Conservation (phyloP, 1,140 invertebrate genomes). For the Tribolium madens region DNA sequence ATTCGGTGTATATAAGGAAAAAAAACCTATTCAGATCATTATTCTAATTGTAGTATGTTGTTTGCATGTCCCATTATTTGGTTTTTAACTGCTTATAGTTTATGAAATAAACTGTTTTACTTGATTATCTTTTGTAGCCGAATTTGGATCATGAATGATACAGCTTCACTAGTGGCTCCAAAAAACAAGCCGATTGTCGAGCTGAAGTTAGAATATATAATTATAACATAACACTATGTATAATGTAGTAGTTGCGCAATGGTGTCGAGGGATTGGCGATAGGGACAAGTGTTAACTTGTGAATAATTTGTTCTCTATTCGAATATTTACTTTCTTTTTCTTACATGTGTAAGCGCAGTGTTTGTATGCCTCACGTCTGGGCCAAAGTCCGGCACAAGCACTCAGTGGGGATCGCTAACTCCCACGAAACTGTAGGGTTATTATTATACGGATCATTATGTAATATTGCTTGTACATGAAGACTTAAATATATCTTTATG, state of each 20-base stretch:
- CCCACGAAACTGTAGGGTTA: slow-evolving; percentile 63
- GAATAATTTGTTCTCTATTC: slow-evolving; percentile 64
- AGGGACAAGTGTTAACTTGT: slow-evolving; percentile 62
- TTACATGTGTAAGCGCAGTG: slow-evolving; percentile 59
- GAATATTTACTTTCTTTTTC: slow-evolving; percentile 61
- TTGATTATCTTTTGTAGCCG: slow-evolving; percentile 55
- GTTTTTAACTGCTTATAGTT: slow-evolving; percentile 64
- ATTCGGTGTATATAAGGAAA: slow-evolving; percentile 61
- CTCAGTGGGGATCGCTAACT: slow-evolving; percentile 58
- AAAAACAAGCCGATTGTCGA: slow-evolving; percentile 49
- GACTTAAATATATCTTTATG: slow-evolving; percentile 69
- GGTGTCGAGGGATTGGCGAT: slow-evolving; percentile 64
- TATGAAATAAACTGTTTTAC: slow-evolving; percentile 55
- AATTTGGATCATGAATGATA: slow-evolving; percentile 52
- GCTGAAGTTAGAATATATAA: slow-evolving; percentile 57
- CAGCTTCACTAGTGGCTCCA: slow-evolving; percentile 55
- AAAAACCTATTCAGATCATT: slow-evolving; percentile 52
- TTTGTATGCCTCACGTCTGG: slow-evolving; percentile 51
- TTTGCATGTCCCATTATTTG: slow-evolving; percentile 61
- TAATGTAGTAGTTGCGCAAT: slow-evolving; percentile 63
- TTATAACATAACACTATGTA: slow-evolving; percentile 63
- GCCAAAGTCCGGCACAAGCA: slow-evolving; percentile 45
- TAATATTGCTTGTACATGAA: slow-evolving; percentile 69
- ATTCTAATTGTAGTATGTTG: slow-evolving; percentile 59
- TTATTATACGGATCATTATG: slow-evolving; percentile 66